Evolutionary conservation across 2,797 vertebrate genomes (phyloP), one percentile per base, ranked within the genome.

Genomic region (Lutjanus campechanus): DNA sequence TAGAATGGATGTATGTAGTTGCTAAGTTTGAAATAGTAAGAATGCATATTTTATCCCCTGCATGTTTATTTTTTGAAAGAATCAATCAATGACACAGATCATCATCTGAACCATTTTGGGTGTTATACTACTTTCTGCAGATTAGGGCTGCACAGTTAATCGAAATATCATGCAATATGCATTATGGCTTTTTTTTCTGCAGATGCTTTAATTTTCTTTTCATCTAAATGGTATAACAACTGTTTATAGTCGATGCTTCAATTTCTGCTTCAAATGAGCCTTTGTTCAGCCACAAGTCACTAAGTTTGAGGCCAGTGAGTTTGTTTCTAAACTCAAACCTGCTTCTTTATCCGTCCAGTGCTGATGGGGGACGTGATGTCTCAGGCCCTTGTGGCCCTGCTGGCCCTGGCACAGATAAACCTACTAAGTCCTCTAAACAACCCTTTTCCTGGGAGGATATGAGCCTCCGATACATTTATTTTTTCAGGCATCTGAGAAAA

Each of bases 401-500:
- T 36, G 66, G 62, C 71, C 65, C 71, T 81, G 83, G 73, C 80
- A 81, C 84, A 89, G 91, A 92, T 92, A 89, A 92, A 87, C 84
- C 83, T 44, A 50, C 77, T 69, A 73, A 91, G 76, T 77, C 86
- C 70, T 73, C 64, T 85, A 91, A 93, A 93, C 89, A 91, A 66
- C 83, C 76, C 83, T 81, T 88, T 90, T 93, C 91, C 92, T 92
- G 90, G 60, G 85, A 93, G 90, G 92, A 93, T 90, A 91, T 91
- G 87, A 93, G 80, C 73, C 74, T 84, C 69, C 5, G 76, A 89
- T 88, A 84, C 71, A 87, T 90, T 81, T 90, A 89, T 93, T 93
- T 92, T 87, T 91, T 83, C 91, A 93, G 90, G 83, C 91, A 90
- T 93, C 81, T 91, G 88, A 88, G 80, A 86, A 91, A 93, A 93